Evolutionary conservation across 2,888 invertebrate species (phyloP).

Genomic region (Eledona agricola): DNA sequence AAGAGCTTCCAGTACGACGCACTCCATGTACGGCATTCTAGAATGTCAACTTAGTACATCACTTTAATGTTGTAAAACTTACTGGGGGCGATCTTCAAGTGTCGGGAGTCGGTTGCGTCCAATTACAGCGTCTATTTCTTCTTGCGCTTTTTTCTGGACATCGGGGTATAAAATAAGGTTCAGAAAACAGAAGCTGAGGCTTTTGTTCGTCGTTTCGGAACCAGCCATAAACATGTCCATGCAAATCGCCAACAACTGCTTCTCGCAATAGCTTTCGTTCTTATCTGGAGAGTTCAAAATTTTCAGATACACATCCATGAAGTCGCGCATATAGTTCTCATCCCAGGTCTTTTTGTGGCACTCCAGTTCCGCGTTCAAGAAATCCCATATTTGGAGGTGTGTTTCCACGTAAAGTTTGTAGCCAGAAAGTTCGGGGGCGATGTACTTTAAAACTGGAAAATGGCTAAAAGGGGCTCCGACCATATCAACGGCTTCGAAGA

Average conservation of each 20-base stretch:
- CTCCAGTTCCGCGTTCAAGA: conserved; percentile 75
- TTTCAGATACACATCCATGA: conserved; percentile 84
- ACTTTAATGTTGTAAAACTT: conserved; percentile 51
- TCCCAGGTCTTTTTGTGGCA: conserved; percentile 74
- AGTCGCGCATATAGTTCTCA: conserved; percentile 72
- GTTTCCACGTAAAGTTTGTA: conserved; percentile 77
- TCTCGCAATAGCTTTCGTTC: conserved; percentile 71
- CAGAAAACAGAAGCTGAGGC: conserved; percentile 79
- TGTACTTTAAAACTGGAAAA: conserved; percentile 73
- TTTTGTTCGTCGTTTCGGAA: conserved; percentile 85
- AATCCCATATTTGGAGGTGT: conserved; percentile 77
- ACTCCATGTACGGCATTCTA: conserved; percentile 84
- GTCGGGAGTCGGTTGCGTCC: conserved; percentile 74
- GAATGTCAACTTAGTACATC: conserved; percentile 10
- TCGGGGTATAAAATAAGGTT: conserved; percentile 76
- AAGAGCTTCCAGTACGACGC: conserved; percentile 78
- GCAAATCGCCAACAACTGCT: conserved; percentile 80
- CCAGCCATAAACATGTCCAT: conserved; percentile 90
- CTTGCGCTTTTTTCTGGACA: conserved; percentile 78
- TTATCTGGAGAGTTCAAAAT: conserved; percentile 70
- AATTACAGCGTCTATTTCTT: conserved; percentile 79
- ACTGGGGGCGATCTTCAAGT: conserved; percentile 76
- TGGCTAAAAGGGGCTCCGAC: conserved; percentile 82
- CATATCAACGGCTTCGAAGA: conserved; percentile 82
- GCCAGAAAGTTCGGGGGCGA: conserved; percentile 80